Evolutionary conservation across 1,140 invertebrate species (phyloP), one percentile per base, ranked within the genome.

Genomic region (Drepana arcuata): DNA sequence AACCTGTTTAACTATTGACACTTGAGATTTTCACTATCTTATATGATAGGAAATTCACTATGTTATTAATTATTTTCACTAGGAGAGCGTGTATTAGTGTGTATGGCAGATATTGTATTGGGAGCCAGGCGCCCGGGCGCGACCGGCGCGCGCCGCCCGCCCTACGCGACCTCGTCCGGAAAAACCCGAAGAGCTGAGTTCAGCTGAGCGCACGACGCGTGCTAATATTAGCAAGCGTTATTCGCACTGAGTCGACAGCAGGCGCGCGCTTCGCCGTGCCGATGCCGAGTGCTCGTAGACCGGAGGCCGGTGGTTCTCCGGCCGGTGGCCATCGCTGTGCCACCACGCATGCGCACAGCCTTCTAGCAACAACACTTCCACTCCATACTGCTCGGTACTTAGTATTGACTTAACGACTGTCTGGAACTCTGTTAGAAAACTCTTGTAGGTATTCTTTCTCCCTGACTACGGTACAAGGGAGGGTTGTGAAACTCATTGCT

Each of bases 111-210:
- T 43, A 37, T 53, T 45, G 46, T 55, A 59, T 55, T 63, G 58
- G 42, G 39, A 26, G 29, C 32, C 34, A 39, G 38, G 44, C 46
- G 51, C 50, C 41, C 41, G 60, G 64, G 53, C 48, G 35, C 18
- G 28, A 41, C 28, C 42, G 59, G 68, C 72, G 69, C 67, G 69
- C 72, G 69, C 72, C 72, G 72, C 69, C 69, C 72, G 69, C 67
- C 70, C 66, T 65, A 33, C 49, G 50, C 41, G 39, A 36, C 31
- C 58, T 58, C 41, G 42, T 41, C 45, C 59, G 66, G 57, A 57
- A 60, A 62, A 67, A 52, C 58, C 55, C 55, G 50, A 46, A 33
- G 32, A 23, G 29, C 31, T 39, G 44, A 30, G 45, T 16, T 39
- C 40, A 40, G 41, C 29, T 39, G 33, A 41, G 28, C 33, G 50